Conservation (phyloP, 2,797 vertebrate species). For the Carduelis carduelis region DNA sequence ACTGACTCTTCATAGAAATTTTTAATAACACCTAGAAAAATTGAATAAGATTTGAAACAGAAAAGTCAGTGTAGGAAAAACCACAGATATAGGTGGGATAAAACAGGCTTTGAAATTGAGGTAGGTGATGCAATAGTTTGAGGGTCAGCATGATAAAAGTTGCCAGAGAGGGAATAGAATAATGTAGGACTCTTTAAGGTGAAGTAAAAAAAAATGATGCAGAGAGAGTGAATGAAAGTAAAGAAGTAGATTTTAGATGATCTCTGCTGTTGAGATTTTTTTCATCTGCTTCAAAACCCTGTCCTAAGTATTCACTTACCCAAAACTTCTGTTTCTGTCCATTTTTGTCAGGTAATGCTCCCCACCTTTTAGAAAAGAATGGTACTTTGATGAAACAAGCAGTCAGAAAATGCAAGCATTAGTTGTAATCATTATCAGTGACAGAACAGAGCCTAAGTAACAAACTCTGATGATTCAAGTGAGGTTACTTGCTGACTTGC, state of each 20-base stretch:
- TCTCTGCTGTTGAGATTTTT: background rate
- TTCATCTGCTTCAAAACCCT: background rate
- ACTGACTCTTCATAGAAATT: background rate
- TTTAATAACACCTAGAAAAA: background rate
- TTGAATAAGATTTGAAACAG: background rate
- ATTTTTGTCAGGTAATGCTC: constrained; percentile 49
- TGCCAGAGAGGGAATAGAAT: background rate
- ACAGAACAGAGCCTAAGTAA: background rate
- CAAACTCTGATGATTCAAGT: background rate
- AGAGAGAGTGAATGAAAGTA: background rate
- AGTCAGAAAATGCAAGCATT: background rate
- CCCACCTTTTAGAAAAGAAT: constrained; percentile 71
- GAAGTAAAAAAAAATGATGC: background rate
- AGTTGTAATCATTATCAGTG: background rate
- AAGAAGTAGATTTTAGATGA: background rate
- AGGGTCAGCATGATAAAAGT: background rate
- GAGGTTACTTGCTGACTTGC: background rate
- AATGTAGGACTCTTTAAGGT: background rate
- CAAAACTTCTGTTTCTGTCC: constrained; percentile 75
- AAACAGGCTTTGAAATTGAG: background rate
- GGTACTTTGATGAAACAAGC: background rate
- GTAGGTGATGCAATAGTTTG: background rate
- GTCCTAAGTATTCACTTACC: constrained; percentile 59
- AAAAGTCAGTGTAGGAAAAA: background rate
- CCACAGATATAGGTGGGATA: background rate